Evolutionary conservation across 2,888 invertebrate species (phyloP).

Genomic region (Cephus nigrinus): DNA sequence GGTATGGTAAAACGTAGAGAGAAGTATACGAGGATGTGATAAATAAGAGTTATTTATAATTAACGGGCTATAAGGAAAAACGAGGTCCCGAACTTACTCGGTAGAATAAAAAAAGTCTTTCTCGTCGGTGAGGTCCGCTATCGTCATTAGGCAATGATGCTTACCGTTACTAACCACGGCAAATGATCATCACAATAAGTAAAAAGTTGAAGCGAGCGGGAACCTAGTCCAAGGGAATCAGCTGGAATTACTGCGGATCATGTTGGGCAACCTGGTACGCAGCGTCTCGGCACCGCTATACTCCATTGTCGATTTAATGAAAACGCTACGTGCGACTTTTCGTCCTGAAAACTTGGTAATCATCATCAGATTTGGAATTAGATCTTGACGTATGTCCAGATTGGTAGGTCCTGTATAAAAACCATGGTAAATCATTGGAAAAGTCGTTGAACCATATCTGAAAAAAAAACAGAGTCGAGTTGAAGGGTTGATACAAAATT

Average conservation of each 20-base stretch:
- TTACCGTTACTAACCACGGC: conserved; percentile 18
- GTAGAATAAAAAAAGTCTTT: not conserved
- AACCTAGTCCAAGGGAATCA: conserved; percentile 4
- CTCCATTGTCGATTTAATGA: conserved; percentile 11
- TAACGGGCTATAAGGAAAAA: not conserved
- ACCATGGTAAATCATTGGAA: not conserved
- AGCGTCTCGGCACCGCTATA: conserved; percentile 5
- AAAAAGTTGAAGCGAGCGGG: not conserved
- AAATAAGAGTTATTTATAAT: not conserved
- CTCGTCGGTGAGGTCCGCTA: not conserved
- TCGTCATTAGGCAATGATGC: conserved; percentile 14
- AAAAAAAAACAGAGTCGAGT: not conserved
- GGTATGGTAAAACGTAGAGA: not conserved
- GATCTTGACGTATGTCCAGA: not conserved
- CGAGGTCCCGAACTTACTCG: not conserved
- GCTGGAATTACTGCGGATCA: conserved; percentile 9
- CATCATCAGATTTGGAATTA: not conserved
- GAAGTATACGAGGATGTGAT: not conserved
- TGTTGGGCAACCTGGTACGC: conserved; percentile 12
- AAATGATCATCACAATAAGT: conserved; percentile 9
- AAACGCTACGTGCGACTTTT: conserved; percentile 8
- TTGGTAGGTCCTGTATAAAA: not conserved
- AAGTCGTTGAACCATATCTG: not conserved
- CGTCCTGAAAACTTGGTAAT: not conserved
- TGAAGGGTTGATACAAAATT: not conserved